Percentiles rank a stretch among this genome's conserved stretches.
These are phyloP conservation scores for Coilia nasus DNA, from an alignment of 2,797 vertebrate species.

Conservation along the genomic window DNA sequence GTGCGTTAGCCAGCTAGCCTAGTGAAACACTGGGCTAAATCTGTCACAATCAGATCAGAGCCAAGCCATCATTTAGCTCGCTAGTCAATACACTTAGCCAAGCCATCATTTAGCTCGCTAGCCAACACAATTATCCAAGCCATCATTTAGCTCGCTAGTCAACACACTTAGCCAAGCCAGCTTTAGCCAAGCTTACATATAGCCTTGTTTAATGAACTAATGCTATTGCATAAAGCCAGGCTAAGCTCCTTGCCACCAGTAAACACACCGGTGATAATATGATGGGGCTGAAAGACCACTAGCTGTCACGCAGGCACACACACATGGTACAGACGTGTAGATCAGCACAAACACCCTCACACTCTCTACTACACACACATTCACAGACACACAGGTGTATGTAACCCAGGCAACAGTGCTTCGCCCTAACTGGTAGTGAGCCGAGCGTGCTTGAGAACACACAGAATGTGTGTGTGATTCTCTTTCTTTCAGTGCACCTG, in stretches of 20 bases:
- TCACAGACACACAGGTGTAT: background rate
- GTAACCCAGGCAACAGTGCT: no score
- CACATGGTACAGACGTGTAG: background rate
- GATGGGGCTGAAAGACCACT: background rate
- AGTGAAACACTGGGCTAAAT: no score
- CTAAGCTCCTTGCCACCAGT: no score
- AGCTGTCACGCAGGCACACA: background rate
- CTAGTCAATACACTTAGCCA: background rate
- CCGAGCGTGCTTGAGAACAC: no score
- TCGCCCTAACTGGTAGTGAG: no score
- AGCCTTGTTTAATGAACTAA: no score
- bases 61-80: background rate
- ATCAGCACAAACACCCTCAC: background rate
- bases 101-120: background rate
- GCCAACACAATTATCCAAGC: background rate
- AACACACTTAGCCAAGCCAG: background rate
- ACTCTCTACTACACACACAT: background rate
- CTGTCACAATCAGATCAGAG: no score
- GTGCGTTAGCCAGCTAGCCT: no score
- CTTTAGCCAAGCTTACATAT: no score
- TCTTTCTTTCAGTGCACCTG: background rate
- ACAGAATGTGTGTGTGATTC: no score
- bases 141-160: background rate
- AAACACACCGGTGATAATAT: no score
- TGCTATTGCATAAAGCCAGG: no score